A percentile compares a stretch with the other conserved stretches of the same genome.
phyloP scores from a whole-genome alignment of 2,797 vertebrate species.

The Mastacembelus armatus region DNA sequence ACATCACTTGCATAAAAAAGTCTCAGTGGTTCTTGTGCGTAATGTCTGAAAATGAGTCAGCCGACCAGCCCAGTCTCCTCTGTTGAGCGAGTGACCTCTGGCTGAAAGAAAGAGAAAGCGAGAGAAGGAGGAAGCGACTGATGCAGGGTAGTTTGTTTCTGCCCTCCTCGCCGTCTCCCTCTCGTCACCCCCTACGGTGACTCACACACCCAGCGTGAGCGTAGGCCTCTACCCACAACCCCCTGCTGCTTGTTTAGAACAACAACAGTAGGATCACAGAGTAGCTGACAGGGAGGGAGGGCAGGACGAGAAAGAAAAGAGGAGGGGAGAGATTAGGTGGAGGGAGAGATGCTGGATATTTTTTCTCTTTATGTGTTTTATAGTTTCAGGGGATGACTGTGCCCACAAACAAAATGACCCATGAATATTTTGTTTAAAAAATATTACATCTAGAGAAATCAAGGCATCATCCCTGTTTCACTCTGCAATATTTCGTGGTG shows the following conservation, averaged over 20 bases:
- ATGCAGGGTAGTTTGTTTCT: constrained; percentile 31
- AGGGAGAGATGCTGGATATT: constrained; percentile 18
- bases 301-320: constrained; percentile 39
- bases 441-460: too few relatives aligned
- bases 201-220: constrained; percentile 79
- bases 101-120: constrained; percentile 7
- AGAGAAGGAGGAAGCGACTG: constrained; percentile 15
- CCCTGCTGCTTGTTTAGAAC: constrained; percentile 85
- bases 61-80: constrained; percentile 4
- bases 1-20: constrained; percentile 47
- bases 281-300: constrained; percentile 57
- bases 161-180: neutral
- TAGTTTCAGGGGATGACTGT: neutral
- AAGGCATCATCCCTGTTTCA: too few relatives aligned
- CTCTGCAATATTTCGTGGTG: too few relatives aligned
- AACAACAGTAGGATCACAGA: constrained; percentile 80
- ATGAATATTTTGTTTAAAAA: too few relatives aligned
- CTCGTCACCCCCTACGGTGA: constrained; percentile 59
- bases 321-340: constrained; percentile 30
- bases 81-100: constrained; percentile 39
- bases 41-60: constrained; percentile 43
- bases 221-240: constrained; percentile 78
- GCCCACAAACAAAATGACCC: neutral
- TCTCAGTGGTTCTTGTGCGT: neutral
- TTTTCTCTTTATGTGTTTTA: neutral